phyloP scores from a whole-genome alignment of 2,113 vertebrate species.

The Climacteris rufus region DNA sequence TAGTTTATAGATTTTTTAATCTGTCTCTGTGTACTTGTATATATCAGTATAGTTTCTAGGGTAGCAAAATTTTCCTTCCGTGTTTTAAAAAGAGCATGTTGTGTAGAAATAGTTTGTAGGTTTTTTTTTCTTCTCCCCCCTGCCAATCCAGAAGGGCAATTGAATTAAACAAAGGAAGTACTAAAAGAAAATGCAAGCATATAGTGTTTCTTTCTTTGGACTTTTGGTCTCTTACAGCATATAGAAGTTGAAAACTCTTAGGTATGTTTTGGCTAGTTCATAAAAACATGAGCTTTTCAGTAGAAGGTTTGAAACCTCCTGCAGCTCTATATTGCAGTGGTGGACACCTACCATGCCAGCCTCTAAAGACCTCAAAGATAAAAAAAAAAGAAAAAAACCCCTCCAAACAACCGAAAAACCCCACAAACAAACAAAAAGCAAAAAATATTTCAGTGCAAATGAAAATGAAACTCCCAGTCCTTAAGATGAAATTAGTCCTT shows the following conservation, averaged over 20 bases:
- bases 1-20: not conserved
- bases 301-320: not conserved
- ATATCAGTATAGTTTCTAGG: not conserved
- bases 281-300: not conserved
- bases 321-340: not conserved
- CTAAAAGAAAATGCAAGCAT: not conserved
- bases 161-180: not conserved
- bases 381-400: not conserved
- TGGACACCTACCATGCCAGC: not conserved
- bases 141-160: not conserved
- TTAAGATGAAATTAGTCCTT: not conserved
- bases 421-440: not conserved
- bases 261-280: not conserved
- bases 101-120: not conserved
- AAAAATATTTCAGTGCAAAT: not conserved
- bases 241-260: not conserved
- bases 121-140: not conserved
- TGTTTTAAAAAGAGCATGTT: not conserved
- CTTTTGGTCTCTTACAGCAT: not conserved
- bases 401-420: too few species aligned
- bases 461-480: not conserved
- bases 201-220: not conserved
- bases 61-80: not conserved
- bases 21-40: not conserved
- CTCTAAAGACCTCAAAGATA: slow-evolving; percentile 11